Base-by-base conservation (phyloP, 1,140 invertebrate genomes). In the Eubasilissa regina region DNA sequence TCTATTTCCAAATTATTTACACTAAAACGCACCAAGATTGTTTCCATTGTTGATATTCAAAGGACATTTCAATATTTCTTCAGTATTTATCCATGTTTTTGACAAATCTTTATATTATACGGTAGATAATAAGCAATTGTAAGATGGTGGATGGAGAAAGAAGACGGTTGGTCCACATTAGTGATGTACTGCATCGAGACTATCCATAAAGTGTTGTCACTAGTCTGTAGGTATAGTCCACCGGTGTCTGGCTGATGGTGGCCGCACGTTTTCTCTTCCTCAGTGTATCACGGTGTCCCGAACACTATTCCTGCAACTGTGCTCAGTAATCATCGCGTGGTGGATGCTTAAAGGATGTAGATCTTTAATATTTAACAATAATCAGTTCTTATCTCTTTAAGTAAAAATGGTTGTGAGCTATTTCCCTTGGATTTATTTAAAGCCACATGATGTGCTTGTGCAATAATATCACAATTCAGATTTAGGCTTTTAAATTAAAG, bases 401-500 rank as follows among this genome's bases (percentile, higher is more conserved):
- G 81, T 82, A 82, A 82, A 82, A 87, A 88, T 88, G 89, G 88
- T 89, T 89, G 89, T 89, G 89, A 89, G 88, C 89, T 89, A 87
- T 88, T 89, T 87, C 86, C 85, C 86, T 88, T 87, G 87, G 87
- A 88, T 87, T 87, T 86, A 77, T 84, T 86, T 80, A 80, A 87
- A 88, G 89, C 89, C 87, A 89, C 88, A 87, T 78, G 87, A 87
- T 88, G 89, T 89, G 89, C 89, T 89, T 89, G 88, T 89, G 89
- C 89, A 89, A 89, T 89, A 89, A 83, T 89, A 89, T 89, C 89
- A 89, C 88, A 89, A 87, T 89, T 89, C 89, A 87, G 87, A 86
- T 88, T 86, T 89, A 89, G 89, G 89, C 89, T 89, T 89, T 89
- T 89, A 89, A 89, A 89, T 89, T 89, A 89, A 88, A 89, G 88